Evolutionary conservation across 2,888 invertebrate species (phyloP), one percentile per base, ranked within the genome.

Genomic region (Dryobotodes eremita): DNA sequence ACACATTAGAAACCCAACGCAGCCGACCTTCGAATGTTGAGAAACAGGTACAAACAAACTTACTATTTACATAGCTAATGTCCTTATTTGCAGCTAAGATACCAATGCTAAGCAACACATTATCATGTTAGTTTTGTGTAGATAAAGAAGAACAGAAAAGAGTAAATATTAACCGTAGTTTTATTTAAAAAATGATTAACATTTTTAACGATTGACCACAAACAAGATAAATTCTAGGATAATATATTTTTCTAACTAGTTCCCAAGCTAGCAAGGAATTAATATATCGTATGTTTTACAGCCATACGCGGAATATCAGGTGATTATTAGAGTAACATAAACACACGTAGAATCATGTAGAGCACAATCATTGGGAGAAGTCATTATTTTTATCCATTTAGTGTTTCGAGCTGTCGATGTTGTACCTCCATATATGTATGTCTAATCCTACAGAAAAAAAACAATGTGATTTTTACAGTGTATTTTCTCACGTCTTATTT

Each of bases 41-140:
- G 91, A 99, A 99, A 95, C 98, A 99, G 98, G 98, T 98, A 62
- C 36, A 95, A 95, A 57, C 2, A 69, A 26, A 36, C 26, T n/a
- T 5, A 23, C 36, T 57, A n/a, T 62, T 73, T 80, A 64, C n/a
- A 7, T 59, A 17, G 23, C 42, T 13, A 55, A 74, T 42, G 15
- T 50, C 48, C 42, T 48, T 57, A 85, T 86, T 72, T 86, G 26
- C 59, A 23, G 46, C 42, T 23, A 15, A 75, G 69, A 72, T 72
- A 83, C 20, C 50, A 50, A 31, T 13, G 23, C 68, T 31, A n/a
- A 31, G 7, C 1, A 36, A 77, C 65, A 69, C 59, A 66, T 69
- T 69, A 20, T 48, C 68, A 65, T 81, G 55, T 73, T 85, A 85
- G 73, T 50, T 82, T 48, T 42, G 31, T 50, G 31, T 53, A 70